Percentiles rank a stretch among this genome's conserved stretches.
Conservation (phyloP, 2,888 invertebrate species). For the Calameuta pallipes region DNA sequence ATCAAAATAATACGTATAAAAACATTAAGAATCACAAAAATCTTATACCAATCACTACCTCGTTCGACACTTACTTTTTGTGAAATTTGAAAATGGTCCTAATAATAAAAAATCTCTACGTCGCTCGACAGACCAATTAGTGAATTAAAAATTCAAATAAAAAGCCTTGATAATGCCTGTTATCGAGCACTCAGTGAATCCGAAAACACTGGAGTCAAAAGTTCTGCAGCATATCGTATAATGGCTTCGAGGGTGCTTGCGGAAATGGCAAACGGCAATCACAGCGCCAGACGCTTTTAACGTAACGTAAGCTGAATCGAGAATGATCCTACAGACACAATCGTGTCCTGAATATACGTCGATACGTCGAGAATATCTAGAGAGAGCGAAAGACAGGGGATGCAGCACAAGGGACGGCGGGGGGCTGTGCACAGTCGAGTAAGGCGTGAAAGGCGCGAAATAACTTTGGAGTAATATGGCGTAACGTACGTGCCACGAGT, state of each 20-base stretch:
- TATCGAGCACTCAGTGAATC: neutral
- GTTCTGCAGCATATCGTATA: slow-evolving; percentile 6
- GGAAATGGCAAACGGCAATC: slow-evolving; percentile 39
- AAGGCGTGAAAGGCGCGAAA: neutral
- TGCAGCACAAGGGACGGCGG: neutral
- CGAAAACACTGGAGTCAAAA: slow-evolving; percentile 9
- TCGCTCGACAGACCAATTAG: neutral
- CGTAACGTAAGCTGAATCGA: slow-evolving; percentile 34
- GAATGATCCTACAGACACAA: slow-evolving; percentile 25
- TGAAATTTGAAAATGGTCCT: neutral
- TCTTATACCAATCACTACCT: neutral
- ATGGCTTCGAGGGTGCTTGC: slow-evolving; percentile 14
- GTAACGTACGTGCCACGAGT: neutral
- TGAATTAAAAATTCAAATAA: neutral
- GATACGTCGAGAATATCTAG: neutral
- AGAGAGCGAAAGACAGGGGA: neutral
- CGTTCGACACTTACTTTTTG: neutral
- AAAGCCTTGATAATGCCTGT: neutral
- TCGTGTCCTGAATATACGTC: neutral
- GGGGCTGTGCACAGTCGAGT: neutral
- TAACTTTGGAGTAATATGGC: neutral
- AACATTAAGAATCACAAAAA: neutral
- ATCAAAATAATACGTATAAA: slow-evolving; percentile 24
- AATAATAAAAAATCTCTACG: neutral
- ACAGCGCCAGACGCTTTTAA: slow-evolving; percentile 35